Evolutionary conservation across 2,888 invertebrate species (phyloP).

Genomic region (Cerastis rubricosa): DNA sequence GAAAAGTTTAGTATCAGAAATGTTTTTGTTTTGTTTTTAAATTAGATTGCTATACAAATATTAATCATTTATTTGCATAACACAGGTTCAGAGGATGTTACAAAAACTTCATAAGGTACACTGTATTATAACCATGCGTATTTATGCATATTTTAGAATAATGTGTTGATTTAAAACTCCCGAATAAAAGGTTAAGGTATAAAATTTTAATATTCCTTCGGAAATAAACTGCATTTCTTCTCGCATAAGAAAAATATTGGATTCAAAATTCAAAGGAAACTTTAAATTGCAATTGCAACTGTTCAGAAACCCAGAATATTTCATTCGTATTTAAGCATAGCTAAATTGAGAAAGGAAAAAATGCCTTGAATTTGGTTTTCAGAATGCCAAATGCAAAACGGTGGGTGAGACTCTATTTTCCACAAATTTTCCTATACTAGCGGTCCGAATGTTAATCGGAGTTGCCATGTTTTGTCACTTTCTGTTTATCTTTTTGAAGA

Average conservation of each 20-base stretch:
- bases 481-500: background rate
- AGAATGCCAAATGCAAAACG: background rate
- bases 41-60: no score
- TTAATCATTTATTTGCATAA: no score
- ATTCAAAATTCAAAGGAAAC: slow-evolving; percentile 4
- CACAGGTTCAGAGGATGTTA: no score
- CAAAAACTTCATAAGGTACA: no score
- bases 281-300: slow-evolving; percentile 16
- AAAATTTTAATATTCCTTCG: background rate
- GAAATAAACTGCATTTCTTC: slow-evolving; percentile 2
- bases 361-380: background rate
- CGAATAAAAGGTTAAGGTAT: background rate
- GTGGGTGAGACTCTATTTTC: background rate
- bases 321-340: background rate
- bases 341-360: background rate
- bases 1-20: background rate
- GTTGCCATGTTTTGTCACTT: background rate
- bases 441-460: background rate
- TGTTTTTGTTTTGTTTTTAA: no score
- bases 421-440: background rate
- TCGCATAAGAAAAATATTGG: background rate
- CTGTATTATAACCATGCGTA: no score
- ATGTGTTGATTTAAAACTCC: background rate
- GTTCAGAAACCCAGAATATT: background rate
- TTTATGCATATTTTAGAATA: background rate